Percentiles rank a stretch among this genome's conserved stretches.
phyloP scores from a whole-genome alignment of 2,888 invertebrate species.

The Leptogaster cylindrica region DNA sequence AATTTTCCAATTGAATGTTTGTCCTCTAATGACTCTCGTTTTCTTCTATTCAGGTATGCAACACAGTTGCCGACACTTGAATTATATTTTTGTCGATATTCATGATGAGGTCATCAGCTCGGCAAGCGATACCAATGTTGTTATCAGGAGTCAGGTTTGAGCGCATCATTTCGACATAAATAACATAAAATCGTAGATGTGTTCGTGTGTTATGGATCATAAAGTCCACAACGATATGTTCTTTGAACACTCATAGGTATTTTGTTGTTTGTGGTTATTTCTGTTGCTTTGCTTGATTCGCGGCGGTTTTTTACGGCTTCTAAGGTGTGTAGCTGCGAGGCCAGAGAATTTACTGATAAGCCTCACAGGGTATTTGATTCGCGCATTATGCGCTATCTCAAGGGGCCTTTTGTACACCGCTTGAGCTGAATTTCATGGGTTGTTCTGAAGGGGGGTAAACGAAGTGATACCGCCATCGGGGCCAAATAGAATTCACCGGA shows the following conservation, averaged over 20 bases:
- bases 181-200: slow-evolving; percentile 4
- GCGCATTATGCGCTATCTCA: slow-evolving; percentile 14
- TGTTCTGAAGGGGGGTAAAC: not conserved
- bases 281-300: slow-evolving; percentile 20
- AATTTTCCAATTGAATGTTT: too few species aligned
- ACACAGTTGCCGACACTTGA: too few species aligned
- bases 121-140: slow-evolving; percentile 16
- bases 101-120: slow-evolving; percentile 14
- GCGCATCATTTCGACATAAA: slow-evolving; percentile 2
- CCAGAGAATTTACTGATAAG: slow-evolving; percentile 18
- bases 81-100: slow-evolving; percentile 1
- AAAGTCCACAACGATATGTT: not conserved
- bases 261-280: not conserved
- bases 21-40: too few species aligned
- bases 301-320: slow-evolving; percentile 13
- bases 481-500: not conserved
- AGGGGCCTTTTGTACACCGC: slow-evolving; percentile 11
- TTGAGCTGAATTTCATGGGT: not conserved
- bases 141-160: not conserved
- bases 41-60: slow-evolving; percentile 22
- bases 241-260: slow-evolving; percentile 16
- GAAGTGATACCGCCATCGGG: not conserved
- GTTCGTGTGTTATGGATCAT: not conserved
- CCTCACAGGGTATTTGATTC: slow-evolving; percentile 26
- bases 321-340: slow-evolving; percentile 23